phyloP scores from a whole-genome alignment of 2,113 vertebrate species.

The Fukomys damarensis region DNA sequence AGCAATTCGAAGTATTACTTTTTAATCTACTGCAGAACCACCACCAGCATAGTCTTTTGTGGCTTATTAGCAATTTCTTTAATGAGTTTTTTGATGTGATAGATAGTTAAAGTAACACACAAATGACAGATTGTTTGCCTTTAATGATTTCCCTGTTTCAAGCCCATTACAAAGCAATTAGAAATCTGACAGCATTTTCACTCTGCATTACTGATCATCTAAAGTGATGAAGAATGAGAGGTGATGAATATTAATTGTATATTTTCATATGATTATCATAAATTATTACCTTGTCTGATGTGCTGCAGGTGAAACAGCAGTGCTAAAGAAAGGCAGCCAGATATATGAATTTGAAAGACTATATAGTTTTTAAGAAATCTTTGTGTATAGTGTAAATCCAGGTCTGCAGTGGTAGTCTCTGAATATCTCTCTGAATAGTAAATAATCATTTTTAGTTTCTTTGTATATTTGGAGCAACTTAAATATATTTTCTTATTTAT shows the following conservation, averaged over 20 bases:
- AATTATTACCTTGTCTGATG: slow-evolving; percentile 92
- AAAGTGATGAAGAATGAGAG: slow-evolving; percentile 92
- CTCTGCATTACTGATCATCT: slow-evolving; percentile 93
- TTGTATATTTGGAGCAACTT: slow-evolving; percentile 52
- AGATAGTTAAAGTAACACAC: slow-evolving; percentile 94
- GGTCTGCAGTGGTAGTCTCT: slow-evolving; percentile 73
- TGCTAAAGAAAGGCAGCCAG: slow-evolving; percentile 84
- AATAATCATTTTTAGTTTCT: slow-evolving; percentile 63
- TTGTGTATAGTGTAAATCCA: slow-evolving; percentile 68
- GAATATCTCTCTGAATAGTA: slow-evolving; percentile 67
- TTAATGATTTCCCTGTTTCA: slow-evolving; percentile 93
- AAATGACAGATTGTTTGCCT: slow-evolving; percentile 96
- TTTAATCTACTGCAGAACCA: slow-evolving; percentile 86
- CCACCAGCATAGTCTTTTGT: slow-evolving; percentile 88
- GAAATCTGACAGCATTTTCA: slow-evolving; percentile 93
- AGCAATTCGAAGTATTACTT: slow-evolving; percentile 86
- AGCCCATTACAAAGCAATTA: slow-evolving; percentile 95
- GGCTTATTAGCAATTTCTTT: slow-evolving; percentile 94
- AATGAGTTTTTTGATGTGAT: slow-evolving; percentile 93
- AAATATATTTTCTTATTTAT: slow-evolving; percentile 42
- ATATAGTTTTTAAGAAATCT: slow-evolving; percentile 77
- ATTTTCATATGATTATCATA: slow-evolving; percentile 94
- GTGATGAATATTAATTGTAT: slow-evolving; percentile 93
- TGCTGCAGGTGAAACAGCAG: slow-evolving; percentile 87
- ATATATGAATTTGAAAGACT: slow-evolving; percentile 87